Conservation (phyloP, 35 echinoderm and acorn worm genomes). For the Nesometra sesokonis region DNA sequence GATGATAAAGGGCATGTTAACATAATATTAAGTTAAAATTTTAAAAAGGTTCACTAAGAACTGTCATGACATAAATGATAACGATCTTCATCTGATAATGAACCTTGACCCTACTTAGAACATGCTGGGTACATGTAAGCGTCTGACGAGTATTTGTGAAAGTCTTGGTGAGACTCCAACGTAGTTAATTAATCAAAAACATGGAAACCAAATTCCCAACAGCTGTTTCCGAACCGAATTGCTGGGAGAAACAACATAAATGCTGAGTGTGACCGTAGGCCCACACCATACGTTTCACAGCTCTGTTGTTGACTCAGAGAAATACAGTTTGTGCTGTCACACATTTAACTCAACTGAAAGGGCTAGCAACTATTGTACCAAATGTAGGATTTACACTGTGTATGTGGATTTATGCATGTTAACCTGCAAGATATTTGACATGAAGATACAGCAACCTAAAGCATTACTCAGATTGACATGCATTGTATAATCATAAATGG, state of each 20-base stretch:
- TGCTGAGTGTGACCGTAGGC: neutral
- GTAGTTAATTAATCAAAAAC: conserved; percentile 1
- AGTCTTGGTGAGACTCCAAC: neutral
- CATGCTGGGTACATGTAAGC: neutral
- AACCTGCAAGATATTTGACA: no score
- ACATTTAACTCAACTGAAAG: neutral
- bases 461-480: no score
- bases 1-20: neutral
- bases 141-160: neutral
- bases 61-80: neutral
- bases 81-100: neutral
- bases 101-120: neutral
- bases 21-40: neutral
- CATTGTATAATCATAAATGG: no score
- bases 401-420: no score
- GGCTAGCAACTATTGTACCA: neutral
- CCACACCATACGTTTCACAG: neutral
- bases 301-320: neutral
- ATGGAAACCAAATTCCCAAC: neutral
- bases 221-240: neutral
- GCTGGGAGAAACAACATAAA: neutral
- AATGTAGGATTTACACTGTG: neutral
- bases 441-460: no score
- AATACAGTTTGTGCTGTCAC: neutral
- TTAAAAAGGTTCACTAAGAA: neutral